phyloP scores from a whole-genome alignment of 2,888 invertebrate genomes.

The Brachyptera risi region DNA sequence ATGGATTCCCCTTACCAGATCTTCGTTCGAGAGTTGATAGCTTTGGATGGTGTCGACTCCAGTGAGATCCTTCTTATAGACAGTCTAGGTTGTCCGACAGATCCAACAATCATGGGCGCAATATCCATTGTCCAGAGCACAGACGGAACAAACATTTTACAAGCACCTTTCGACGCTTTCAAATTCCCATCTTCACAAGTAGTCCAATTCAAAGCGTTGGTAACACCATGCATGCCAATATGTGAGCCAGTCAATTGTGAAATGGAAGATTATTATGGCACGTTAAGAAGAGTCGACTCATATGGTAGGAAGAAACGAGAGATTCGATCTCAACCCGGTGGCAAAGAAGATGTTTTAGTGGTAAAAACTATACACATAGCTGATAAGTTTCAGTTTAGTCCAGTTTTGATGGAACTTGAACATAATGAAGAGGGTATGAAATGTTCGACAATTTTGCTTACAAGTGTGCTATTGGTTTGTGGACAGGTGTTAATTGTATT shows the following conservation, averaged over 20 bases:
- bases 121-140: conserved; percentile 35
- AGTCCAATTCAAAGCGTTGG: conserved; percentile 44
- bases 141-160: conserved; percentile 37
- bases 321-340: conserved; percentile 32
- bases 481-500: too few relatives aligned
- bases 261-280: conserved; percentile 41
- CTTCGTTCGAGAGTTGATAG: conserved; percentile 47
- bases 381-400: conserved; percentile 37
- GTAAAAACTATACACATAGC: conserved; percentile 39
- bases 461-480: too few relatives aligned
- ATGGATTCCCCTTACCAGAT: conserved; percentile 46
- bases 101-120: conserved; percentile 45
- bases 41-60: conserved; percentile 46
- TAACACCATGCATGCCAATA: conserved; percentile 43
- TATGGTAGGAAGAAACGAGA: conserved; percentile 68
- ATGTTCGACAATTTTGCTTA: too few relatives aligned
- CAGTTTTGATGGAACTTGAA: too few relatives aligned
- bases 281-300: conserved; percentile 58
- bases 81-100: conserved; percentile 45
- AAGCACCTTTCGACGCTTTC: conserved; percentile 46
- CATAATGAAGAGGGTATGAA: too few relatives aligned
- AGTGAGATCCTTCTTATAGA: conserved; percentile 48
- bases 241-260: conserved; percentile 42
- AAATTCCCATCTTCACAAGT: conserved; percentile 45
- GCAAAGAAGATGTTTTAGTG: conserved; percentile 37